Conservation (phyloP, 2,888 invertebrate genomes). For the Drosophila buzzatii region DNA sequence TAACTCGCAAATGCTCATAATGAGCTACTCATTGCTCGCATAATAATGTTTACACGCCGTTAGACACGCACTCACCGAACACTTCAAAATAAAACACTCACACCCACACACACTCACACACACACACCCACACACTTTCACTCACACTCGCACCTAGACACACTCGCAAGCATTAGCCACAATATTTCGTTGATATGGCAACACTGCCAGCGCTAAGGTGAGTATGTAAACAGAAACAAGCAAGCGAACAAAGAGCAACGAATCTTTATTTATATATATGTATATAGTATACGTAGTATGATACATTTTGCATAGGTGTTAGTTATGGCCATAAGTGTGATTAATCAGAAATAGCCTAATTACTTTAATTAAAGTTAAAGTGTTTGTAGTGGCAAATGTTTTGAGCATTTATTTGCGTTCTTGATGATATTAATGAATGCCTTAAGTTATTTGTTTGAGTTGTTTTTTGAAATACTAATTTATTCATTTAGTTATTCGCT, state of each 20-base stretch:
- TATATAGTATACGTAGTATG: too few species aligned
- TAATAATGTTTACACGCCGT: conserved; percentile 34
- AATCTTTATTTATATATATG: neutral
- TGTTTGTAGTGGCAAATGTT: neutral
- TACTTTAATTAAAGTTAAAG: neutral
- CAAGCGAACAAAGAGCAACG: too few species aligned
- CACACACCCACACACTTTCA: conserved; percentile 10
- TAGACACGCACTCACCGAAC: conserved; percentile 35
- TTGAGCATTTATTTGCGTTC: neutral
- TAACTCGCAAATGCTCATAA: conserved; percentile 18
- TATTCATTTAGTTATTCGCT: neutral
- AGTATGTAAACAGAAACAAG: neutral
- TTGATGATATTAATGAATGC: neutral
- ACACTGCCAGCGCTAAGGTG: neutral
- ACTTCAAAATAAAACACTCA: conserved; percentile 20
- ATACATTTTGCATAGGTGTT: neutral
- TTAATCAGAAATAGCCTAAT: neutral
- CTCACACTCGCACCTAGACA: conserved; percentile 10
- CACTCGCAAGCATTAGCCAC: conserved; percentile 13
- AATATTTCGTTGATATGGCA: conserved; percentile 19
- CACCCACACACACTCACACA: conserved; percentile 2
- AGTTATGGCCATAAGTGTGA: neutral
- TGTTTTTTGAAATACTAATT: neutral
- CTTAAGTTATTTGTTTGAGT: neutral
- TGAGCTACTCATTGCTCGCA: conserved; percentile 22